Evolutionary conservation across 1,140 invertebrate genomes (phyloP).

Genomic region (Pantala flavescens): DNA sequence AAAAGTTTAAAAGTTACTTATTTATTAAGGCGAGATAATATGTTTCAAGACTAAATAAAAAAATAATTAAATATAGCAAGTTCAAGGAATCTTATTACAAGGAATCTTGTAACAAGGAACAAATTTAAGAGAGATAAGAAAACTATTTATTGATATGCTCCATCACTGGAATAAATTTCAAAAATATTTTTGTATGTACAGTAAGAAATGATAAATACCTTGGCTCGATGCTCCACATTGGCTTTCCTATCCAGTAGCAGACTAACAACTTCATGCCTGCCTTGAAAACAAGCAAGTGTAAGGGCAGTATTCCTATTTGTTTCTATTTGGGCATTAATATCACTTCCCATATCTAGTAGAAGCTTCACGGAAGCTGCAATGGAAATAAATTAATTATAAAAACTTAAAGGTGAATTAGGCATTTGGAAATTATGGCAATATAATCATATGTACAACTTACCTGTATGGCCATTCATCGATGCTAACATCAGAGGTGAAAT

Average conservation of each 20-base stretch:
- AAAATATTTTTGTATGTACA: background rate
- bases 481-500: constrained; percentile 99
- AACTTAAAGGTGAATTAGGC: background rate
- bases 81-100: too few species aligned
- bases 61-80: too few species aligned
- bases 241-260: constrained; percentile 91
- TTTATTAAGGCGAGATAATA: too few species aligned
- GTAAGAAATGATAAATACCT: constrained; percentile 43
- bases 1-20: background rate
- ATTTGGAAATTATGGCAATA: background rate
- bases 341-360: constrained; percentile 93
- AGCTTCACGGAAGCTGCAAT: constrained; percentile 67
- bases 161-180: background rate
- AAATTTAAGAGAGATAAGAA: too few species aligned
- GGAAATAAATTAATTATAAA: background rate
- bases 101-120: too few species aligned
- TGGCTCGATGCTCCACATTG: constrained; percentile 97
- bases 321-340: constrained; percentile 99
- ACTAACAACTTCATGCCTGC: constrained; percentile 94
- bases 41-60: too few species aligned
- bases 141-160: too few species aligned
- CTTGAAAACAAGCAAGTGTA: constrained; percentile 98
- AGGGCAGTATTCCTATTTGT: constrained; percentile 98
- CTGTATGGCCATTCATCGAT: constrained; percentile 98
- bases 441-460: constrained; percentile 27